Evolutionary conservation across 1,140 invertebrate genomes (phyloP).

Genomic region (Dermatophagoides farinae): DNA sequence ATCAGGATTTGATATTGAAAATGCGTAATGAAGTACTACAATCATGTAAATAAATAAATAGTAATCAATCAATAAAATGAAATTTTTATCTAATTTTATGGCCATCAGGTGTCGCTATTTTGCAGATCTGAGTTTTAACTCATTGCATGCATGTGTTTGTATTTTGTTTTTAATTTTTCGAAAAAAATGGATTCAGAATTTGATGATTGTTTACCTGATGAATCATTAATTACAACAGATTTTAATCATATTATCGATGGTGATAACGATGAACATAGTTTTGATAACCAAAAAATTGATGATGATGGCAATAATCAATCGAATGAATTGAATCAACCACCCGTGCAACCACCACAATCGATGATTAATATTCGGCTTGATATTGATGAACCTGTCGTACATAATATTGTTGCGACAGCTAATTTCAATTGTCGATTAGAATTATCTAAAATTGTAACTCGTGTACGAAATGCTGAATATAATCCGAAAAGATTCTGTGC

Average conservation of each 20-base stretch:
- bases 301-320: background rate
- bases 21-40: conserved; percentile 60
- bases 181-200: no score
- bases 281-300: background rate
- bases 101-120: no score
- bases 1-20: conserved; percentile 67
- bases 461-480: conserved; percentile 98
- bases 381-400: conserved; percentile 65
- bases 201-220: no score
- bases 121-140: no score
- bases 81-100: no score
- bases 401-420: conserved; percentile 94
- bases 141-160: no score
- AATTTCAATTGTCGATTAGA: conserved; percentile 88
- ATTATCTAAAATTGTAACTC: conserved; percentile 88
- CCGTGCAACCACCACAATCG: background rate
- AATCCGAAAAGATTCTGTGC: conserved; percentile 99
- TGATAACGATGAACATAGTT: background rate
- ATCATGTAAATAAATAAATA: conserved; percentile 16
- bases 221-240: no score
- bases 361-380: background rate
- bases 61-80: no score
- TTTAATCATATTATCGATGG: background rate
- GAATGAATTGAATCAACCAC: background rate
- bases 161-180: no score